Evolutionary conservation across 30 jellyfish, hydroid and myxozoan genomes (phyloP), one percentile per base, ranked within the genome.

Genomic region (Chrysaora quinquecirrha): DNA sequence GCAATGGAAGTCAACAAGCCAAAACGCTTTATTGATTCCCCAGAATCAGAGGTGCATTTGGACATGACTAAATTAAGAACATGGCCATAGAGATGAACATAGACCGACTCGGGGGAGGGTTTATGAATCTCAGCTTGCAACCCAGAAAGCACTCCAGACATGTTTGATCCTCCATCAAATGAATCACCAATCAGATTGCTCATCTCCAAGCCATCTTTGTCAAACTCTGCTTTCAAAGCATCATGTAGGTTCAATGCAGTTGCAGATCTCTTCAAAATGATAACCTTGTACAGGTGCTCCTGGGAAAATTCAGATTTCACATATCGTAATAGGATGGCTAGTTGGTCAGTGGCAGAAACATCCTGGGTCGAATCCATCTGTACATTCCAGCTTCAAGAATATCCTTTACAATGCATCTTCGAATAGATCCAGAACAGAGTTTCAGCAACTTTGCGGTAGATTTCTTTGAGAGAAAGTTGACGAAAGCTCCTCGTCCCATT

Each of bases 131-230:
- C n/a, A n/a, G n/a, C n/a, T n/a, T n/a, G n/a, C n/a, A n/a, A n/a
- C n/a, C n/a, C n/a, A n/a, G n/a, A n/a, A n/a, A n/a, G n/a, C n/a
- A n/a, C n/a, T n/a, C n/a, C n/a, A n/a, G n/a, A n/a, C 87, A 75
- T 75, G 87, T 75, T 75, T 23, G 87, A 25, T 1, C 33, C 63
- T 24, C 76, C 87, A 52, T 75, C 65, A 54, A 75, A 75, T 1
- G n/a, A 75, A 52, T 49, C 65, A 47, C 87, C 76, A 6, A 75
- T 52, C 61, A 75, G 31, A 52, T 50, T 75, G 9, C 10, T 22
- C 76, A 75, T 75, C 14, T 23, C 27, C 63, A 75, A 48, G 20
- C 76, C 84, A 72, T 43, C 71, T 1, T n/a, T 72, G 48, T 35
- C 71, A 43, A 35, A 21, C 72, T 60, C 33, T 60, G 10, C n/a